Base-by-base conservation (phyloP, 1,140 invertebrate genomes). In the Drosophila insularis region DNA sequence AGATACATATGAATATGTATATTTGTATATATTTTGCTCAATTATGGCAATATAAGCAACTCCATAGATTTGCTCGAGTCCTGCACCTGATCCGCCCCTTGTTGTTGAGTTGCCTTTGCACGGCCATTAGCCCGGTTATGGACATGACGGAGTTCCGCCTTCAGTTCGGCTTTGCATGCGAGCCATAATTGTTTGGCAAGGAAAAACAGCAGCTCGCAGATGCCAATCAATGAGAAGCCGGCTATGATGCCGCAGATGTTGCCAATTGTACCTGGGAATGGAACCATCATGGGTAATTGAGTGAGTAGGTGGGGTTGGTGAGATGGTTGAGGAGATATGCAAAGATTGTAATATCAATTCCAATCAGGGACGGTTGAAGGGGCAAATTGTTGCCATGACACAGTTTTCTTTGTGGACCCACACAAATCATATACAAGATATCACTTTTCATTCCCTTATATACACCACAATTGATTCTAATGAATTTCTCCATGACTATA, bases 231-330 rank as follows among this genome's bases (percentile, higher is more conserved):
- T 64, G 90, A 91, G 82, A 91, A 91, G 56, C 90, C 90, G 6
- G 90, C 90, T 64, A 91, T 89, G 71, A 91, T 89, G 77, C 90
- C 81, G 54, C 89, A 91, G 75, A 91, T 90, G 80, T 81, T 91
- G 71, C 90, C 90, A 78, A 91, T 84, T 64, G 73, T 85, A 85
- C 90, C 90, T 91, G 76, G 55, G 71, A 66, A 59, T 40, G 31
- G 58, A 63, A 43, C 59, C 59, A 58, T 53, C 19, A 50, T 21
- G 19, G 43, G 43, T 50, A 50, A 50, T 50, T 50, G 58, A 13
- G 46, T 67, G 54, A 67, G 56, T 13, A 13, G 35, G 35, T 27
- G 27, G 27, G 1, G 23, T 3, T 27, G 23, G 23, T 27, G 23
- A 37, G 58, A 60, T 31, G 31, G 67, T 73, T 43, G 27, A 59